phyloP scores from a whole-genome alignment of 2,797 vertebrate genomes.

The Pterois miles region DNA sequence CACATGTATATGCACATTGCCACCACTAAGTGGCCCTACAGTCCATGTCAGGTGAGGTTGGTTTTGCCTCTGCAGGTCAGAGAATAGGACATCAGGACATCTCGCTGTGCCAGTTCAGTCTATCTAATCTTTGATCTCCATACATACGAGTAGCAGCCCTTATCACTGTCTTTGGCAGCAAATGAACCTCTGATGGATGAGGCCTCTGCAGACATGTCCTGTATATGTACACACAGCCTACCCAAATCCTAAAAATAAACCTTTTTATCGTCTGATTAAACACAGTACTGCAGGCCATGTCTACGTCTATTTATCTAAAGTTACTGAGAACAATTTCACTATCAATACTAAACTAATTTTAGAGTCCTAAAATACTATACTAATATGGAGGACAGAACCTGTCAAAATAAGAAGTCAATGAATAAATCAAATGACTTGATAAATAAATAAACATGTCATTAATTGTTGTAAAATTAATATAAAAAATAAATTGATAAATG shows the following conservation, averaged over 20 bases:
- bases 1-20: neutral
- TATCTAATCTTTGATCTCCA: constrained; percentile 40
- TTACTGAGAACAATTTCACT: neutral
- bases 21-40: neutral
- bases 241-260: neutral
- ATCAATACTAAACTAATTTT: neutral
- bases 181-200: neutral
- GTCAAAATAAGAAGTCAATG: no score
- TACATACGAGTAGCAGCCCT: neutral
- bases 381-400: neutral
- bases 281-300: neutral
- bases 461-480: no score
- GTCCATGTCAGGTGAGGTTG: neutral
- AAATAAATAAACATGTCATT: no score
- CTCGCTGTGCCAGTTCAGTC: neutral
- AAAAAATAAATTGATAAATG: no score
- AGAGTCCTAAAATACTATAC: neutral
- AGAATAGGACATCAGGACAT: constrained; percentile 29
- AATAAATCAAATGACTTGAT: no score
- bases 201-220: neutral
- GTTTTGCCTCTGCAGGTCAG: constrained; percentile 9
- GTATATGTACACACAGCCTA: neutral
- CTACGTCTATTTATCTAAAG: neutral
- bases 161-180: constrained; percentile 50
- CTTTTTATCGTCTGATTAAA: neutral